Evolutionary conservation across 2,888 invertebrate species (phyloP).

Genomic region (Agonum fuliginosum): DNA sequence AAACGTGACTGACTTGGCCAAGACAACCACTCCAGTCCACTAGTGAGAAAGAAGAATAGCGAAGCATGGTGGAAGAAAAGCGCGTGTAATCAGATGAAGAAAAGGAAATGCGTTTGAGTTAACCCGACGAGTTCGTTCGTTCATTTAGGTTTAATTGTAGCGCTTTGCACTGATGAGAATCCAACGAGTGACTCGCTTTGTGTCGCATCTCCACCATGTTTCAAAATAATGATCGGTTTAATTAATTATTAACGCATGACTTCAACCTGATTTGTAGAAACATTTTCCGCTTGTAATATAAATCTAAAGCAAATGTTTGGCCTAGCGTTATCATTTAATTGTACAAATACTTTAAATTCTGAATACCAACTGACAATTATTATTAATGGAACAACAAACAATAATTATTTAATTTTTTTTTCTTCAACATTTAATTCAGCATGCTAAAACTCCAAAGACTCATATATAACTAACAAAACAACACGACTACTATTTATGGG

Average conservation of each 20-base stretch:
- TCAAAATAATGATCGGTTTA: slow-evolving; percentile 19
- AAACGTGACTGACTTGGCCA: slow-evolving; percentile 2
- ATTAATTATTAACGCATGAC: slow-evolving; percentile 9
- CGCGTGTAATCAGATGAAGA: not conserved
- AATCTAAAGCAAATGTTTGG: not conserved
- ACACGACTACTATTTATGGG: no score
- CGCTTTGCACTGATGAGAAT: slow-evolving; percentile 11
- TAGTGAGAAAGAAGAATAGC: slow-evolving; percentile 23
- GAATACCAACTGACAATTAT: no score
- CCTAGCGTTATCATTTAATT: slow-evolving; percentile 1
- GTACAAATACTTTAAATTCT: no score
- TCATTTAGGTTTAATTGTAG: slow-evolving; percentile 10
- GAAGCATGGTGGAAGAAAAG: slow-evolving; percentile 19
- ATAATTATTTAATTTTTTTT: not conserved
- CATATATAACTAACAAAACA: no score
- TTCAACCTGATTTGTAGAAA: not conserved
- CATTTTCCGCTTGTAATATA: not conserved
- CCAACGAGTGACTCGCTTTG: not conserved
- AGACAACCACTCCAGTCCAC: not conserved
- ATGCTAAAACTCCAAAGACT: no score
- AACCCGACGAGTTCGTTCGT: slow-evolving; percentile 1
- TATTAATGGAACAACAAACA: no score
- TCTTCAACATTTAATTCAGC: no score
- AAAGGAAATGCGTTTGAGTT: not conserved
- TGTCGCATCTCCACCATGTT: not conserved